Evolutionary conservation across 2,113 vertebrate species (phyloP), one percentile per base, ranked within the genome.

Genomic region (Hiodon alosoides): DNA sequence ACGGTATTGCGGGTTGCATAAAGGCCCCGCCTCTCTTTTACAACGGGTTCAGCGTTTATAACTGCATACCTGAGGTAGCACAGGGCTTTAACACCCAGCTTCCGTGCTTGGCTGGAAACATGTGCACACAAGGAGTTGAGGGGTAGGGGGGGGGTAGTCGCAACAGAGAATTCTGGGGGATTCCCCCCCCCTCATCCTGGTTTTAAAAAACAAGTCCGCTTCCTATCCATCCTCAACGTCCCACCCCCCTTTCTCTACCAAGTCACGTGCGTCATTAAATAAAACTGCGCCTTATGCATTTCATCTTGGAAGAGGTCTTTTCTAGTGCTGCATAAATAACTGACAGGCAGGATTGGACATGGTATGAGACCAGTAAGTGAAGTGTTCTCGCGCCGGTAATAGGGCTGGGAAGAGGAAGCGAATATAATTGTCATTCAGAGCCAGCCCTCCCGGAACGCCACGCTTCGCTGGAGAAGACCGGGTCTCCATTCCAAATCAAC

Each of bases 401-500:
- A 91, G 91, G 92, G 89, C 86, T 90, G 90, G 90, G 90, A 85
- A 92, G 86, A 85, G 85, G 87, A n/a, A 71, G 59, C 57, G 62
- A 65, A 86, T 71, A 83, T 89, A 89, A 98, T 96, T 97, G 94
- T 95, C 93, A 98, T 95, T 95, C 93, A 92, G 91, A 80, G 90
- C 92, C 93, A 93, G 92, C 91, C 86, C 81, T 82, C 90, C 76
- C 87, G 92, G 91, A 92, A 93, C 93, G 93, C 94, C 94, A 94
- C 90, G 93, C 94, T 95, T 96, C 90, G 93, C 86, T 93, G 94
- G 93, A 95, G 93, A 93, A 92, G 93, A 93, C 92, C 91, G 89
- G 90, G 94, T 92, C 93, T 95, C 94, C 94, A 95, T 96, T 94
- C 93, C 93, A 95, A 95, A 96, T 98, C 95, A 86, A 87, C 89